Base-by-base conservation (phyloP, 2,888 invertebrate genomes). In the Diaprepes abbreviatus region DNA sequence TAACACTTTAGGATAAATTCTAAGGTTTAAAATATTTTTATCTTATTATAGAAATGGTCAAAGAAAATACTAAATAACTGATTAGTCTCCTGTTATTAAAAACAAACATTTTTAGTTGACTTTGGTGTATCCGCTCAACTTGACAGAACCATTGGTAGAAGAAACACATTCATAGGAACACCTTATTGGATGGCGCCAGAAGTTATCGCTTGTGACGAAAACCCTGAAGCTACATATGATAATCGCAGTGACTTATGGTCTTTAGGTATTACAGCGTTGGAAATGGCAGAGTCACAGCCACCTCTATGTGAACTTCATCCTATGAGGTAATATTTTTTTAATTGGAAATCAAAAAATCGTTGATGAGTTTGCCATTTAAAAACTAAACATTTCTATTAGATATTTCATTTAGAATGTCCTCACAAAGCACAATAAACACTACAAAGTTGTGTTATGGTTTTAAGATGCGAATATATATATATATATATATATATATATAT, bases 241-340 rank as follows among this genome's bases (percentile, higher is more conserved):
- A 98, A 98, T 87, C 92, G 95, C 79, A 94, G 94, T 79, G 95
- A 95, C 85, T 88, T 95, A 72, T 95, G 94, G 94, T 94, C 94
- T 52, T 87, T 94, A 75, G 95, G 98, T 80, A 99, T 99, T 81
- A 99, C 98, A 67, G 97, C 98, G 58, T 89, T 99, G 74, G 99
- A 99, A 89, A 99, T 99, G 99, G 98, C 99, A 67, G 99, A 99
- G 87, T 97, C 97, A 80, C 97, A 98, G 86, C 98, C 98, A 73
- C 98, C 99, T 36, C 89, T 99, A 69, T 99, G 98, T 88, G 98
- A 99, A 88, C 91, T 99, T 85, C 99, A 99, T 88, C 99, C 99
- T 19, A 99, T 99, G 99, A 90, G 98, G 84, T 98, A 98, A 75
- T 89, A 98, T 76, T 52, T 10, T 21, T 3, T 31, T 33, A 2